These are phyloP conservation scores for Gymnoscopelus microlampas DNA, from an alignment of 2,797 vertebrate genomes.

Conservation along the genomic window DNA sequence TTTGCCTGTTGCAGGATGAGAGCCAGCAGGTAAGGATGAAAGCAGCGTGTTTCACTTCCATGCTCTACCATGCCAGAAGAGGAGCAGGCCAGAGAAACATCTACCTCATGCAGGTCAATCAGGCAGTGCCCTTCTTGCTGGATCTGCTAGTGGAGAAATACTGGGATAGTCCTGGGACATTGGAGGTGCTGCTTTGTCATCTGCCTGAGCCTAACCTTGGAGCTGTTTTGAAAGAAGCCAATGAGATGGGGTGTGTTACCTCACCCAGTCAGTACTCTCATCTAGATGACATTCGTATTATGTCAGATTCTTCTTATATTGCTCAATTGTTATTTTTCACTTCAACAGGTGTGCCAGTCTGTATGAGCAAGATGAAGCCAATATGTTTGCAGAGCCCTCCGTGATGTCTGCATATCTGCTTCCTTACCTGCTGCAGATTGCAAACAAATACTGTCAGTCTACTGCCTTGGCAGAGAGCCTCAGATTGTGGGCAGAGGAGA, in stretches of 20 bases:
- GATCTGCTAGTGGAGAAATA: conserved; percentile 79
- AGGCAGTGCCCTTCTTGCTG: conserved; percentile 80
- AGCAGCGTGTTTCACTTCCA: conserved; percentile 80
- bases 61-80: conserved; percentile 41
- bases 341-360: conserved; percentile 79
- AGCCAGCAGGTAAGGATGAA: conserved; percentile 81
- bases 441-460: conserved; percentile 64
- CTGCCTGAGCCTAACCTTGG: conserved; percentile 80
- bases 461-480: conserved; percentile 54
- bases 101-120: conserved; percentile 80
- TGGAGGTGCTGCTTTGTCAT: conserved; percentile 79
- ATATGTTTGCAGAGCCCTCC: conserved; percentile 86
- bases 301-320: not conserved
- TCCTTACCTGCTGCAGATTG: conserved; percentile 82
- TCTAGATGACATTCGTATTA: not conserved
- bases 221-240: conserved; percentile 68
- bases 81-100: conserved; percentile 34
- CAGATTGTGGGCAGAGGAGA: conserved; percentile 75
- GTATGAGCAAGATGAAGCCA: conserved; percentile 90
- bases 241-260: conserved; percentile 73
- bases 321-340: conserved; percentile 6
- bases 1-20: conserved; percentile 89
- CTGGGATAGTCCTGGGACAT: conserved; percentile 70
- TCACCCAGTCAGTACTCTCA: conserved; percentile 3
- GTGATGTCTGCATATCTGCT: conserved; percentile 80